phyloP scores from a whole-genome alignment of 2,113 vertebrate species.

The Phyllopteryx taeniolatus region DNA sequence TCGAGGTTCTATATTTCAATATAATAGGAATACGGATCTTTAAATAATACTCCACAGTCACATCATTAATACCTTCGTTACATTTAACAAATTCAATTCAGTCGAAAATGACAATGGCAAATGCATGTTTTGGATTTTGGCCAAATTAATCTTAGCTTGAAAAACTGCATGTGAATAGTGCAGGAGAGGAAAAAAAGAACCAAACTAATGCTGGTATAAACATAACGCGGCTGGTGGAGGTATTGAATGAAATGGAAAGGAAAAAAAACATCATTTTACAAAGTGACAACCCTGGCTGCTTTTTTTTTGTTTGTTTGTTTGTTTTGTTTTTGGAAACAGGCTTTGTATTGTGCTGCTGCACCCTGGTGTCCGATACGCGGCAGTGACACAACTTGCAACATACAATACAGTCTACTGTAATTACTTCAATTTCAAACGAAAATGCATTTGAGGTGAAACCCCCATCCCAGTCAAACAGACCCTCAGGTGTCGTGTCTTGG shows the following conservation, averaged over 20 bases:
- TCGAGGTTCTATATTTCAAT: neutral
- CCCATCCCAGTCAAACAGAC: neutral
- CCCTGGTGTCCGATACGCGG: constrained; percentile 57
- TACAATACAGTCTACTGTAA: neutral
- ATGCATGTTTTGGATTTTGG: neutral
- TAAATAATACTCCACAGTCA: neutral
- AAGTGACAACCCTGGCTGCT: neutral
- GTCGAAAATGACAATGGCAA: too few species aligned
- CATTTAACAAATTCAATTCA: neutral
- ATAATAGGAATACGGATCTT: neutral
- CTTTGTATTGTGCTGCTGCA: constrained; percentile 63
- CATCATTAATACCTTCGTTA: neutral
- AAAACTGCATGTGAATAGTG: neutral
- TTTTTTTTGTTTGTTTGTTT: neutral
- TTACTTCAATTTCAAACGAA: neutral
- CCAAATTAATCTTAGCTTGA: neutral
- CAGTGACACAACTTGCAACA: constrained; percentile 25
- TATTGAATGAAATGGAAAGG: neutral
- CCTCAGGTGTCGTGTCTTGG: neutral
- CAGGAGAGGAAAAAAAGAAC: neutral
- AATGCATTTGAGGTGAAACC: neutral
- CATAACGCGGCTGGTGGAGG: neutral
- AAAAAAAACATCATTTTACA: neutral
- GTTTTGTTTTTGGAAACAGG: neutral
- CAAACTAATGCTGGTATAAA: neutral